Base-by-base conservation (phyloP, 2,888 invertebrate genomes). In the Cyrtodaria siliqua region DNA sequence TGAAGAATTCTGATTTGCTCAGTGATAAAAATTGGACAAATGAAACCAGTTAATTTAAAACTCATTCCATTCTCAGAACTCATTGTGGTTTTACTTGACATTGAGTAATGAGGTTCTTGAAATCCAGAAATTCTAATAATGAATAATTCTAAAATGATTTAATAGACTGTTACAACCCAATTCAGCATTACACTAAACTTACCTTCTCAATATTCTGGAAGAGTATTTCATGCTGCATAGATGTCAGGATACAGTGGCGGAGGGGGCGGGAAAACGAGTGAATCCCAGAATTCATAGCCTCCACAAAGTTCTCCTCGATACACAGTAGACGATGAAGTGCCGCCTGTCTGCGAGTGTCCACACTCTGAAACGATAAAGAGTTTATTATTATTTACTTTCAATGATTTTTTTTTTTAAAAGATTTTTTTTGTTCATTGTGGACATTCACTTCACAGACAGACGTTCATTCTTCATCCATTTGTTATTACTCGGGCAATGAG, bases 141-240 rank as follows among this genome's bases (percentile, higher is more conserved):
- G n/a, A n/a, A n/a, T n/a, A n/a, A n/a, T n/a, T n/a, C n/a, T n/a
- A n/a, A n/a, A n/a, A n/a, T n/a, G n/a, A n/a, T n/a, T n/a, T n/a
- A n/a, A n/a, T n/a, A n/a, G n/a, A n/a, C n/a, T n/a, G n/a, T n/a
- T n/a, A n/a, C n/a, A n/a, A n/a, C n/a, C n/a, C n/a, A 33, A 33
- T 33, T 33, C 33, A 33, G 12, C 12, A 12, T 33, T 33, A 12
- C 33, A 12, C 6, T 44, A 44, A 18, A 44, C 26, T n/a, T 80
- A 80, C 80, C 80, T 80, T 80, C 50, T 80, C 80, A 18, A 80
- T 70, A 38, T 80, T 80, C 76, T 80, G 80, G 73, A 80, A 80
- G 33, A 80, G 66, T 14, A 47, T 33, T 33, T 52, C 72, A 63
- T 80, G 80, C 49, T 80, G 72, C 29, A 50, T 24, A 4, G 61